Percentiles rank a stretch among this genome's conserved stretches.
Evolutionary conservation across 2,888 invertebrate species (phyloP).

Genomic region (Eupeodes latifasciatus): DNA sequence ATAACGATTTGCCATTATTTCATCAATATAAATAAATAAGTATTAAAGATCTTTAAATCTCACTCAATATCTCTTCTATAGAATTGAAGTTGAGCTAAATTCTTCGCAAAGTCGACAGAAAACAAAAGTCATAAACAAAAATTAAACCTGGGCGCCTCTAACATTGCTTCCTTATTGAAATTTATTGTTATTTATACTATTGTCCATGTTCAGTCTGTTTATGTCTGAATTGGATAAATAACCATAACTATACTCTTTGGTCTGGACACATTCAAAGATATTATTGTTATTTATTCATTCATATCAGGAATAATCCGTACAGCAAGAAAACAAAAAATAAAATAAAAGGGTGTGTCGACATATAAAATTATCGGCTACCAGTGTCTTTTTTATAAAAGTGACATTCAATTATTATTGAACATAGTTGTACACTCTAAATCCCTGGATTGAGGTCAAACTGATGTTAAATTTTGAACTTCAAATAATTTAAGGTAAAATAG

Average conservation of each 20-base stretch:
- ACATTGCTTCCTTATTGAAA: constrained; percentile 7
- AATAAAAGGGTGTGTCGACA: neutral
- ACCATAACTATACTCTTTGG: too few species aligned
- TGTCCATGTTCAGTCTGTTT: neutral
- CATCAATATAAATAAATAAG: too few species aligned
- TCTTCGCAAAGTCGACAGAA: neutral
- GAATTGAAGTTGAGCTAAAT: neutral
- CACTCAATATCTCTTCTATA: too few species aligned
- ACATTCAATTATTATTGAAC: neutral
- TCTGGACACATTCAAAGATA: neutral
- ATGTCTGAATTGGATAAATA: neutral
- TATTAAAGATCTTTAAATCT: too few species aligned
- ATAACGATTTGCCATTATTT: too few species aligned
- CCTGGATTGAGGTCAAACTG: neutral
- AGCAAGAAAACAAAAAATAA: neutral
- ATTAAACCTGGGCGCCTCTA: neutral
- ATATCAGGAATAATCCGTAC: neutral
- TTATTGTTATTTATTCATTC: constrained; percentile 1
- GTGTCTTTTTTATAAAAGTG: neutral
- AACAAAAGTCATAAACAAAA: neutral
- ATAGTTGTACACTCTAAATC: neutral
- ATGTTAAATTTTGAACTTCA: too few species aligned
- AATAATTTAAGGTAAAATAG: too few species aligned
- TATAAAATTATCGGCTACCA: neutral
- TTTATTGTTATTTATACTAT: neutral